Evolutionary conservation across 2,113 vertebrate species (phyloP).

Genomic region (Cynopterus brachyotis): DNA sequence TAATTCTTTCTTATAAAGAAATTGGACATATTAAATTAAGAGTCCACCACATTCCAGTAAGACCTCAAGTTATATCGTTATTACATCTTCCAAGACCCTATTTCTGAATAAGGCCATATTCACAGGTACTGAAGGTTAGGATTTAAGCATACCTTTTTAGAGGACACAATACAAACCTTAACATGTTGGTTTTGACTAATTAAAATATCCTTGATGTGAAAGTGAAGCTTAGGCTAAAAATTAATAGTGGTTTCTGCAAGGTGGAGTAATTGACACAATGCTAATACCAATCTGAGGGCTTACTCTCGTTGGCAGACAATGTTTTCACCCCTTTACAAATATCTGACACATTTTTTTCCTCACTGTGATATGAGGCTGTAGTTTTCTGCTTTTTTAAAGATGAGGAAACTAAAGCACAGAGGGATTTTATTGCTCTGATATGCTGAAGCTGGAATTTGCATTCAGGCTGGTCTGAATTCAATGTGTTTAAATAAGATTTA

Average conservation of each 20-base stretch:
- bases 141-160: neutral
- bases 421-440: neutral
- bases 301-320: neutral
- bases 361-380: neutral
- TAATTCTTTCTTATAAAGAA: neutral
- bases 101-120: neutral
- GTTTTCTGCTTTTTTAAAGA: neutral
- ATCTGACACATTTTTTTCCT: neutral
- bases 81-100: neutral
- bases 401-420: neutral
- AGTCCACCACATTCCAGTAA: neutral
- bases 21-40: neutral
- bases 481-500: neutral
- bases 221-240: neutral
- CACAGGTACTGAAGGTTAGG: neutral
- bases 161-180: neutral
- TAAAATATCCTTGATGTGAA: neutral
- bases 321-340: neutral
- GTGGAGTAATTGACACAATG: neutral
- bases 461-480: neutral
- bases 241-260: neutral
- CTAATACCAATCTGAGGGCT: neutral
- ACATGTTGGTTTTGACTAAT: neutral
- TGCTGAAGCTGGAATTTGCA: neutral
- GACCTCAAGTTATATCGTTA: neutral